Evolutionary conservation across 2,888 invertebrate species (phyloP), one percentile per base, ranked within the genome.

Genomic region (Anthophora plumipes): DNA sequence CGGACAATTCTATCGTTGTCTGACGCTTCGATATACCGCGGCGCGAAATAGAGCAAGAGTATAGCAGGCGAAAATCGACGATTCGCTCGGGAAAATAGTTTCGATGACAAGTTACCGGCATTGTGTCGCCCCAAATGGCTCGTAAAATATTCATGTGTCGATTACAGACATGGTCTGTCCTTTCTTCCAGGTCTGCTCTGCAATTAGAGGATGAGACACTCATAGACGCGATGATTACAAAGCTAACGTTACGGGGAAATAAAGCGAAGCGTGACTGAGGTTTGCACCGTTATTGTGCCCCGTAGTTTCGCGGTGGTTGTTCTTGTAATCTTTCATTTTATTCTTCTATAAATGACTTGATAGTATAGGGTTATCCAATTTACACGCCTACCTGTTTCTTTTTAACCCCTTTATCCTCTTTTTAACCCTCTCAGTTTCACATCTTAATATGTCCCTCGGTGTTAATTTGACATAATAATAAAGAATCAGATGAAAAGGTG

Each of bases 101-200:
- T 48, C 22, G 60, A 61, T 67, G 60, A 61, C 54, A 74, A 67
- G 67, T 61, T 48, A 43, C 20, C 31, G n/a, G 20, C 37, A 60
- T 60, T 60, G 66, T 41, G 39, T n/a, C 41, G 31, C 22, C 39
- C 25, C 39, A 61, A 77, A 39, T 39, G 61, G 20, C 39, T 46
- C 54, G 66, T 77, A 64, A 77, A 72, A 54, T 73, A 74, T 67
- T 77, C 60, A 67, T 41, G 61, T 46, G 73, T 73, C 66, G 55
- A 76, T 71, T 71, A 71, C 63, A 71, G 75, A 25, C 43, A 20
- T 17, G 55, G 39, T n/a, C n/a, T 14, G 41, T 20, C 75, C 50
- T 20, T 76, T 57, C 61, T 70, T 63, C 11, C 31, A 12, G 17
- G 7, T 22, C 4, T 14, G 31, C 20, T 4, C 41, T 41, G 37